Percentiles rank a stretch among this genome's conserved stretches.
phyloP scores from a whole-genome alignment of 2,113 vertebrate genomes.

The Xiphorhynchus elegans region DNA sequence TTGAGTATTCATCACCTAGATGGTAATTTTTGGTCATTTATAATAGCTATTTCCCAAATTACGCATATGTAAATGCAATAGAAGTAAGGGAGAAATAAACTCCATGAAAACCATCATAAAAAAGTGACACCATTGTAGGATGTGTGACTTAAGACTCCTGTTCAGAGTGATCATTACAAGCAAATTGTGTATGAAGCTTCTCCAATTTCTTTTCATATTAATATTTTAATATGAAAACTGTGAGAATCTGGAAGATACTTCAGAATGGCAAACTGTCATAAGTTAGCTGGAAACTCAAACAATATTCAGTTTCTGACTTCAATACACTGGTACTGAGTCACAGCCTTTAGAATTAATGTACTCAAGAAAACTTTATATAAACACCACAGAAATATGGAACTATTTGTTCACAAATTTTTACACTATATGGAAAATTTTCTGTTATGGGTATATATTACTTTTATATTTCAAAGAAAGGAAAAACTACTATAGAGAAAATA shows the following conservation, averaged over 20 bases:
- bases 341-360: neutral
- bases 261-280: neutral
- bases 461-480: neutral
- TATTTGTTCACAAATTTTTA: fast-evolving
- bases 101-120: neutral
- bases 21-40: neutral
- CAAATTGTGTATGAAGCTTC: neutral
- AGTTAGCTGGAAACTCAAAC: neutral
- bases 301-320: neutral
- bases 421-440: neutral
- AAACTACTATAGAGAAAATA: neutral
- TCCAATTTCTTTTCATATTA: neutral
- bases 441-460: neutral
- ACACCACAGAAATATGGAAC: neutral
- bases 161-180: neutral
- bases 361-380: neutral
- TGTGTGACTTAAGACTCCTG: neutral
- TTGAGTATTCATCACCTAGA: neutral
- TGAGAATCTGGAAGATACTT: neutral
- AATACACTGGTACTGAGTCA: neutral
- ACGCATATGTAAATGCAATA: neutral
- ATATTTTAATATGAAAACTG: neutral
- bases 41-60: neutral
- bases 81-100: neutral
- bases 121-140: neutral